These are phyloP conservation scores for Chelonia mydas DNA, from an alignment of 2,797 vertebrate species.

Conservation along the genomic window DNA sequence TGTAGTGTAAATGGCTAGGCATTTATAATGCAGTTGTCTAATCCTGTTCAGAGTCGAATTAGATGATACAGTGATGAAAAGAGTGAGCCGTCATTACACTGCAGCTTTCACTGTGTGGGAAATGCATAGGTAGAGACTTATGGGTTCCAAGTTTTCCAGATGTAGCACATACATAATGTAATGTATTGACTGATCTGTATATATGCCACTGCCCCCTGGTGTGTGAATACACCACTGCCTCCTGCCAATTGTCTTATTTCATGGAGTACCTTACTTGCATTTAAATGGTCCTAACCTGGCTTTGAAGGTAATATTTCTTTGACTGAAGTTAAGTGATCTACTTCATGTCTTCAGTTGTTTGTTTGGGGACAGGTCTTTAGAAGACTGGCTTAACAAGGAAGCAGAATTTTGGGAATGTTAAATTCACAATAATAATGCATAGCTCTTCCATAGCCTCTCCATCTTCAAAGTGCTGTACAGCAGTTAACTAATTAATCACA, in stretches of 20 bases:
- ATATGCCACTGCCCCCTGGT: accelerated
- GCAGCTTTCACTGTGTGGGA: not conserved
- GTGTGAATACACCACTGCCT: slow-evolving; percentile 4
- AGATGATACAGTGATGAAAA: not conserved
- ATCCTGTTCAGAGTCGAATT: not conserved
- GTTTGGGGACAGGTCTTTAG: slow-evolving; percentile 19
- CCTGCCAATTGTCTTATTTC: slow-evolving; percentile 64
- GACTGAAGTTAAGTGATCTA: slow-evolving; percentile 69
- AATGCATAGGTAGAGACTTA: not conserved
- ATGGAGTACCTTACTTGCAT: slow-evolving; percentile 59
- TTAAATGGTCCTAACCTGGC: slow-evolving; percentile 71
- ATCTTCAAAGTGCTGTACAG: slow-evolving; percentile 35
- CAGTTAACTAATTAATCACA: slow-evolving; percentile 44
- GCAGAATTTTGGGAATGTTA: slow-evolving; percentile 42
- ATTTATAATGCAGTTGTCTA: not conserved
- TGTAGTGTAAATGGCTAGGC: not conserved
- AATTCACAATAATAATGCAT: slow-evolving; percentile 1
- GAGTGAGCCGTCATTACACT: not conserved
- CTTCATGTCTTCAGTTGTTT: slow-evolving; percentile 68
- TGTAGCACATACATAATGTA: accelerated
- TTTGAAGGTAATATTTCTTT: slow-evolving; percentile 79
- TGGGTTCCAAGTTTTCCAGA: not conserved
- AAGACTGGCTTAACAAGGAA: not conserved
- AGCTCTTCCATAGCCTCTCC: not conserved
- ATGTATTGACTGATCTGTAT: not conserved